Evolutionary conservation across 2,113 vertebrate genomes (phyloP).

Genomic region (Carollia perspicillata): DNA sequence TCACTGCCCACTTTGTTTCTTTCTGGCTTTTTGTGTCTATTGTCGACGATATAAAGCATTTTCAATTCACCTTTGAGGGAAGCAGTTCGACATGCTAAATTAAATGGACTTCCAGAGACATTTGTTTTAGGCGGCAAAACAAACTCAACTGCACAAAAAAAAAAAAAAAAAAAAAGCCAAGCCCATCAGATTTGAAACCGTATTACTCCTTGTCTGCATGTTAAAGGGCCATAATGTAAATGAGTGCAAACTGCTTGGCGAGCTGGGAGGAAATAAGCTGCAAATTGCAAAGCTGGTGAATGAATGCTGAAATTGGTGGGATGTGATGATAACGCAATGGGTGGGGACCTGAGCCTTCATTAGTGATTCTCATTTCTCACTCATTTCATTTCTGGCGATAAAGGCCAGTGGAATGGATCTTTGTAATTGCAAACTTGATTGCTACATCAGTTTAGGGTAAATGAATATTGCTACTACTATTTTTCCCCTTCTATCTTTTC

Average conservation of each 20-base stretch:
- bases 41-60: constrained; percentile 31
- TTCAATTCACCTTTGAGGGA: constrained; percentile 58
- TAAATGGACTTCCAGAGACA: constrained; percentile 49
- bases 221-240: constrained; percentile 63
- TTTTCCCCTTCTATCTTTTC: background rate
- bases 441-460: constrained; percentile 59
- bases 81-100: constrained; percentile 61
- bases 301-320: background rate
- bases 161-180: constrained; percentile 40
- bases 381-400: constrained; percentile 65
- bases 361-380: constrained; percentile 57
- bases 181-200: constrained; percentile 66
- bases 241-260: constrained; percentile 46
- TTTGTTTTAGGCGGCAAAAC: constrained; percentile 64
- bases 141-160: constrained; percentile 71
- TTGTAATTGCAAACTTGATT: constrained; percentile 69
- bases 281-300: constrained; percentile 45
- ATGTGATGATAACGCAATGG: constrained; percentile 27
- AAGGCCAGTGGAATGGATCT: constrained; percentile 71
- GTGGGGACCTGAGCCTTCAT: constrained; percentile 31
- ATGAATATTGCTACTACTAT: constrained; percentile 47
- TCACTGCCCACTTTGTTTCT: background rate
- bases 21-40: background rate
- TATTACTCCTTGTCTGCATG: constrained; percentile 56
- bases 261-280: constrained; percentile 52